Base-by-base conservation (phyloP, 2,888 invertebrate genomes). In the Lymantria dispar region DNA sequence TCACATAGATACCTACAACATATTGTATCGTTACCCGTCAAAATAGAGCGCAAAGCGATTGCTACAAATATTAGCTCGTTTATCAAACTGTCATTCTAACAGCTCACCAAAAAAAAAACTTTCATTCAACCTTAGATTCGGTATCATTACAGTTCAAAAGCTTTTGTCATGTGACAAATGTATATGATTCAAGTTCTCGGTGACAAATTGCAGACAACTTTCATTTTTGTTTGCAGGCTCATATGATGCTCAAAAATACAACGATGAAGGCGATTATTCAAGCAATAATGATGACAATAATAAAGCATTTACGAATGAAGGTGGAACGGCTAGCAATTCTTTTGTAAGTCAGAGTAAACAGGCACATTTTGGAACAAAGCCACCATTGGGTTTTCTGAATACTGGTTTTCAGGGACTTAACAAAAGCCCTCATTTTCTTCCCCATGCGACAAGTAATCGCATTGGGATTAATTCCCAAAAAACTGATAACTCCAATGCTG, bases 141-240 rank as follows among this genome's bases (percentile, higher is more conserved):
- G 51, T 66, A 64, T 60, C 60, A 66, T 69, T 62, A 70, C 68
- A 70, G 64, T 66, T 60, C 64, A 70, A 65, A 66, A 54, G 60
- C 76, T 69, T 76, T 86, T 87, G 83, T 55, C 48, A 47, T 48
- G 72, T 84, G 85, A 88, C 75, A 78, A 80, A 87, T 83, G 85
- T 68, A 63, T 68, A 74, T 77, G 72, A 81, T 76, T 72, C 62
- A 70, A 60, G 69, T 56, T 63, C 72, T 68, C 77, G 62, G 74
- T 87, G 85, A 87, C 80, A 83, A 86, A 89, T 87, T 68, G 74
- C 70, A 70, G 50, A 76, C 74, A 78, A 85, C 87, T 91, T 90
- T 90, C 87, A 61, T 88, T 90, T 87, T 86, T 81, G 83, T 83
- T 90, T 85, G 70, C 87, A 91, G 91, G 90, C 79, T 85, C 88